Base-by-base conservation (phyloP, 2,888 invertebrate species). In the Leptinotarsa juncta region DNA sequence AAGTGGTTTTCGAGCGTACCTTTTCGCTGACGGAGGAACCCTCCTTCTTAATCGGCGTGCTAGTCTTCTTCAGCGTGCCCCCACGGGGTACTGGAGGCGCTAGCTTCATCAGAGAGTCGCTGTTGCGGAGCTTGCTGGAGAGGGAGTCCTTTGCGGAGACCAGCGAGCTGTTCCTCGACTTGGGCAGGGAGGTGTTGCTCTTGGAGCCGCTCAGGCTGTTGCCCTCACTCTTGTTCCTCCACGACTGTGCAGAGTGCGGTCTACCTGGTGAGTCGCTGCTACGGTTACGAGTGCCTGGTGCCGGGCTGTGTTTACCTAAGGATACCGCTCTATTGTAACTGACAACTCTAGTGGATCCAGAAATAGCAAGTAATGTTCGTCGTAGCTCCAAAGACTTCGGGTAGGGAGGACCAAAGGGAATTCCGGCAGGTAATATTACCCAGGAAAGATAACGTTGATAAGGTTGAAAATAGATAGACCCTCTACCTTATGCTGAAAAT, bases 1-100 rank as follows among this genome's bases (percentile, higher is more conserved):
- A 82, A 82, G 83, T 83, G 87, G 91, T 90, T 89, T 91, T 91
- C 88, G 90, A 88, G 87, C 94, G 94, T 92, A 94, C 94, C 94
- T 94, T 94, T 81, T 85, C 84, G 74, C 77, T 81, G 12, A 60
- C 14, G 57, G 55, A 20, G 16, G 67, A 23, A 51, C 67, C 20
- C n/a, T 75, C 72, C 68, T 72, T 74, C 77, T 83, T 82, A 73
- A 55, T 65, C 72, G 84, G 83, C 57, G 81, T 76, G 49, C 78
- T 51, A 73, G 82, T 77, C 81, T 86, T 86, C 79, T 85, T 81
- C 83, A 84, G 74, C 75, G 83, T 82, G 26, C 77, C 82, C 79
- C 80, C 82, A 71, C 79, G 80, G 70, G 48, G 2, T 20, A 23
- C 14, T n/a, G 53, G 53, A 15, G 60, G 55, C 20, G 66, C 53